These are phyloP conservation scores for Aphaenogaster floridana DNA, from an alignment of 1,140 invertebrate genomes.

Conservation along the genomic window DNA sequence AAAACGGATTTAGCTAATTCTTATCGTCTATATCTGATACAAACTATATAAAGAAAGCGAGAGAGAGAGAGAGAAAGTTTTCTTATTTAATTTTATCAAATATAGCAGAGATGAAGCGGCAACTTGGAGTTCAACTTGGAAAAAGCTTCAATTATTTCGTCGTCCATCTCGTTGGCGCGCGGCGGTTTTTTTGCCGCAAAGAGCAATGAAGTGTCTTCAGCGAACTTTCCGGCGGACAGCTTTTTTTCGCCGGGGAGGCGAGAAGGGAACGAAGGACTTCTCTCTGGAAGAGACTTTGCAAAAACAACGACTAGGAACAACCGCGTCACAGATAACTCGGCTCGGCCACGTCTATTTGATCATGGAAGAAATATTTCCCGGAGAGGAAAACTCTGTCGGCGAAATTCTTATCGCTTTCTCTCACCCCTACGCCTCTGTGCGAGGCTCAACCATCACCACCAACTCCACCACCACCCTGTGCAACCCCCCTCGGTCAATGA, in stretches of 20 bases:
- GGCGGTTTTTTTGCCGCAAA: neutral
- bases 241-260: neutral
- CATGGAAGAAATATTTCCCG: conserved; percentile 27
- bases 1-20: neutral
- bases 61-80: neutral
- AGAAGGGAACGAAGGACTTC: neutral
- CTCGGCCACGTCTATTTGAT: conserved; percentile 16
- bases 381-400: conserved; percentile 4
- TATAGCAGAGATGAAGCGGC: neutral
- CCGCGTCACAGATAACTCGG: neutral
- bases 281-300: neutral
- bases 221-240: conserved; percentile 3
- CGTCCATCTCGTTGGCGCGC: neutral
- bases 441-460: conserved; percentile 50
- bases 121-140: conserved; percentile 2
- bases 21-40: neutral
- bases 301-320: conserved; percentile 23
- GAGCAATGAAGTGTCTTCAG: conserved; percentile 14
- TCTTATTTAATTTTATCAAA: conserved; percentile 27
- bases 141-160: conserved; percentile 35
- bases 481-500: conserved; percentile 66
- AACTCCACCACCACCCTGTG: conserved; percentile 29
- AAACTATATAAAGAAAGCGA: neutral
- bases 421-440: conserved; percentile 69
- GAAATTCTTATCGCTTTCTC: conserved; percentile 67